Evolutionary conservation across 2,888 invertebrate genomes (phyloP).

Genomic region (Dynastes maya): DNA sequence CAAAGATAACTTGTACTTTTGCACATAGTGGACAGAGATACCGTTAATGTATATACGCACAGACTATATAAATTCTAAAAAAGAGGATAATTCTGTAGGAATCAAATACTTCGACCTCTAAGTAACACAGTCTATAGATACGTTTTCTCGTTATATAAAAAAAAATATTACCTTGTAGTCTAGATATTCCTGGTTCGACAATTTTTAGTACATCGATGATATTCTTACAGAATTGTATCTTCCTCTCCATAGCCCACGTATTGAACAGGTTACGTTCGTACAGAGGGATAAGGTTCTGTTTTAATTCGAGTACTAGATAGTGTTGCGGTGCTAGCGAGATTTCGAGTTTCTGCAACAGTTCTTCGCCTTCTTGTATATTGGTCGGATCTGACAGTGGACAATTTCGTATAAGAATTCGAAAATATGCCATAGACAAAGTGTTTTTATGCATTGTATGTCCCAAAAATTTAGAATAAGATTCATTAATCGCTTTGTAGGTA

Average conservation of each 20-base stretch:
- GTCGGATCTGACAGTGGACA: conserved; percentile 68
- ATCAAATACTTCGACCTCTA: no score
- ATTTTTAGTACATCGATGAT: conserved; percentile 77
- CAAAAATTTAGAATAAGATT: no score
- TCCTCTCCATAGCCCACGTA: conserved; percentile 73
- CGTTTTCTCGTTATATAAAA: no score
- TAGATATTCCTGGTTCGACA: conserved; percentile 81
- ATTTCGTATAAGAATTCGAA: not conserved
- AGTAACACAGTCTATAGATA: no score
- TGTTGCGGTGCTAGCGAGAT: conserved; percentile 79
- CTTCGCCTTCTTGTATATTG: conserved; percentile 70
- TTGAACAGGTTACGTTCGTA: conserved; percentile 63
- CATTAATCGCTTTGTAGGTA: no score
- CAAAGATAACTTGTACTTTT: no score
- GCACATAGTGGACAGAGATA: no score
- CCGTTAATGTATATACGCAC: no score
- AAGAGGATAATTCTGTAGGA: no score
- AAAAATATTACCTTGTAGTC: conserved; percentile 75
- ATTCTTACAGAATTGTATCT: conserved; percentile 79
- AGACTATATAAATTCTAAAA: no score
- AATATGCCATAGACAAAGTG: not conserved
- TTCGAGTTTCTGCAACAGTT: conserved; percentile 71
- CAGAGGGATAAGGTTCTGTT: conserved; percentile 78
- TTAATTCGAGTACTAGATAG: conserved; percentile 78
- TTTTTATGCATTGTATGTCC: conserved; percentile 16